Percentiles rank a stretch among this genome's conserved stretches.
These are phyloP conservation scores for Otolemur crassicaudatus DNA, from an alignment of 2,797 vertebrate species.

Conservation along the genomic window DNA sequence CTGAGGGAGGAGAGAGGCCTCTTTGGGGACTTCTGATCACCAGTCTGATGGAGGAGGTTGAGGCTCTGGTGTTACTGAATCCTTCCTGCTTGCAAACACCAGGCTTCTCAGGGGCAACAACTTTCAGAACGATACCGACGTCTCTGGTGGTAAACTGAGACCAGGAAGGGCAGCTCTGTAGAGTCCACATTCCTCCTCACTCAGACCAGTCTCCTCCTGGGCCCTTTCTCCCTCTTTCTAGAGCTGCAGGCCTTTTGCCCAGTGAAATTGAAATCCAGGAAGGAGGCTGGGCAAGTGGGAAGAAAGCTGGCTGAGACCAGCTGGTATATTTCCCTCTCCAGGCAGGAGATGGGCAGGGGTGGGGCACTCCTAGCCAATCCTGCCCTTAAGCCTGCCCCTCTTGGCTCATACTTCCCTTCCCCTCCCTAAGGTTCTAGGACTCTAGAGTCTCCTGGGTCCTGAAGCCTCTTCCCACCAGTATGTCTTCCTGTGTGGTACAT, in stretches of 20 bases:
- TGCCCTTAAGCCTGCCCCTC: background rate
- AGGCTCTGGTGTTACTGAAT: background rate
- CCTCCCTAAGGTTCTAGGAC: background rate
- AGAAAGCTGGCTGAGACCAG: background rate
- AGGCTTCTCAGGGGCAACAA: background rate
- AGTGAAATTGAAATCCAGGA: constrained; percentile 56
- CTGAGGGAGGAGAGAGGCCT: background rate
- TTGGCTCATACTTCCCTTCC: background rate
- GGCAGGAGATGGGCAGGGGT: background rate
- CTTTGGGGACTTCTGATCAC: too few relatives aligned
- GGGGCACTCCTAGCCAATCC: background rate
- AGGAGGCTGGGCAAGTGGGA: background rate
- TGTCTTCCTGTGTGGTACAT: background rate
- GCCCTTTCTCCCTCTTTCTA: background rate
- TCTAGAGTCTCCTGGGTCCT: background rate
- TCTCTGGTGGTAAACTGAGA: background rate
- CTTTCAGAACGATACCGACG: background rate
- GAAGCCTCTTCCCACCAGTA: background rate
- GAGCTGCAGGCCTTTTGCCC: background rate
- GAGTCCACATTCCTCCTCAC: background rate
- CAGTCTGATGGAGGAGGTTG: background rate
- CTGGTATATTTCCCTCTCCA: background rate
- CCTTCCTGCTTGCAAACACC: background rate
- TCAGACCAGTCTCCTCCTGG: background rate
- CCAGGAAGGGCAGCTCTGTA: background rate